Evolutionary conservation across 2,797 vertebrate species (phyloP).

Genomic region (Psittacula derbiana): DNA sequence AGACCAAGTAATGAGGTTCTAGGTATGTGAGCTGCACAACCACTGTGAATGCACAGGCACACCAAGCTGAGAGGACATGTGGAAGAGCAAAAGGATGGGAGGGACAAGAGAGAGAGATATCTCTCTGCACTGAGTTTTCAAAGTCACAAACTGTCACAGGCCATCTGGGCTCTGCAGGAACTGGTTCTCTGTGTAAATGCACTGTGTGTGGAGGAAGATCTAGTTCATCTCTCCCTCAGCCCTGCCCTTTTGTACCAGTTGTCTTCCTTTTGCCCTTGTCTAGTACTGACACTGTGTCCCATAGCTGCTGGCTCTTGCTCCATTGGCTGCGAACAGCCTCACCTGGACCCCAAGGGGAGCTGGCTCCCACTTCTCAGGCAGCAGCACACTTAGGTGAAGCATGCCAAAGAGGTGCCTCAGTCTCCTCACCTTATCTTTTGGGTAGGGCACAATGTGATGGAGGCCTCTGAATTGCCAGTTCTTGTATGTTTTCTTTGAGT

Average conservation of each 20-base stretch:
- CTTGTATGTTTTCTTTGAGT: neutral
- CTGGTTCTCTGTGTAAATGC: neutral
- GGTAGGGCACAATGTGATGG: neutral
- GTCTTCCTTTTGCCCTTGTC: neutral
- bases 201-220: fast-evolving
- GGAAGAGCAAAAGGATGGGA: neutral
- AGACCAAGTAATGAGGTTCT: neutral
- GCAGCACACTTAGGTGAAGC: neutral
- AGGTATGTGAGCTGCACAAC: too few relatives aligned
- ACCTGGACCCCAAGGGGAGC: fast-evolving
- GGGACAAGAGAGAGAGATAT: neutral
- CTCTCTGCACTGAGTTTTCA: neutral
- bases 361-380: neutral
- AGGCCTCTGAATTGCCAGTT: neutral
- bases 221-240: fast-evolving
- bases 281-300: fast-evolving
- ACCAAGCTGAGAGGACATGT: neutral
- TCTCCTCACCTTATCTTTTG: neutral
- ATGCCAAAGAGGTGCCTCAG: neutral
- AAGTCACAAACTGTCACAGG: neutral
- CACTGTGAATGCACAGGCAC: fast-evolving
- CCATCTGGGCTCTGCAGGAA: fast-evolving
- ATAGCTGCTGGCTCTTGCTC: neutral
- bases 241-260: neutral
- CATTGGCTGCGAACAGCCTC: fast-evolving